Evolutionary conservation across 1,140 invertebrate genomes (phyloP), one percentile per base, ranked within the genome.

Genomic region (Aphis gossypii): DNA sequence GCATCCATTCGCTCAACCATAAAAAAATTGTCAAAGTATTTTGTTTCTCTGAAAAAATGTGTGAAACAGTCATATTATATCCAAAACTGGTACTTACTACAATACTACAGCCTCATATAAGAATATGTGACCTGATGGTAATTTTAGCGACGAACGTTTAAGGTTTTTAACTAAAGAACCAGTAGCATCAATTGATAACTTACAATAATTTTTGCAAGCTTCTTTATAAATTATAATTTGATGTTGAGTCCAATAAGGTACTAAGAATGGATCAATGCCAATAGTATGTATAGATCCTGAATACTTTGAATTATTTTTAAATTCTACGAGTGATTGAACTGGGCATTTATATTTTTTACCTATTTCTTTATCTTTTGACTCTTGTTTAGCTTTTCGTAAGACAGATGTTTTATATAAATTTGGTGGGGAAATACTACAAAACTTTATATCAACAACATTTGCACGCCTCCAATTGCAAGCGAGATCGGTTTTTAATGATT

Each of bases 181-280:
- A 20, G 87, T 88, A 11, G 87, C 87, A 88, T 88, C 87, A 38
- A 88, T 88, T 35, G 87, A 88, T 35, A 88, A n/a, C 48, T 88
- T 88, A 35, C 44, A 51, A 35, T 88, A 88, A 14, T 48, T 88
- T 88, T 88, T 88, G 46, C 35, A 41, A 25, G 23, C 20, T 41
- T 44, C 82, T 84, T 84, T 84, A 23, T 84, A 84, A 84, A 84
- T 25, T 84, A 84, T 41, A 23, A 41, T 23, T 84, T 84, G 38
- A 44, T 84, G 82, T 21, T 84, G 20, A 84, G 30, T 44, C 82
- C 82, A 84, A 84, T 44, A 84, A 25, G 44, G 82, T 41, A 84
- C 38, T 23, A 84, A 84, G 4, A 84, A 84, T 25, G 82, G 82
- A 84, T 84, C 82, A 25, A 20, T 84, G 7, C 38, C 38, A 41